A percentile compares a stretch with the other conserved stretches of the same genome.
These are phyloP conservation scores for Strix aluco DNA, from an alignment of 2,113 vertebrate species.

Conservation along the genomic window DNA sequence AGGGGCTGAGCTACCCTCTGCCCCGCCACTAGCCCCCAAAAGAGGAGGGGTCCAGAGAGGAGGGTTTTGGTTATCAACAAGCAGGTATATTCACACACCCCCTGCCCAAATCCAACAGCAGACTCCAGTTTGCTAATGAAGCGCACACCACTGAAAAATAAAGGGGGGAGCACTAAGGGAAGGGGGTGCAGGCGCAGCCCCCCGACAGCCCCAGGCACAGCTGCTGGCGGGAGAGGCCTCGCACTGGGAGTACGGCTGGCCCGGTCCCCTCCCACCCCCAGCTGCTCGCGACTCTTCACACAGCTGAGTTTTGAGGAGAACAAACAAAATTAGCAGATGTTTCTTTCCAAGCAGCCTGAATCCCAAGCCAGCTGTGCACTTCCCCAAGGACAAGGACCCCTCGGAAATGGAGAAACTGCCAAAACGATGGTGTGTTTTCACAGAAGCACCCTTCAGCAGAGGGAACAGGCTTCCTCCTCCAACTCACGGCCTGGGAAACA, in stretches of 20 bases:
- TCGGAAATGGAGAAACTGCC: background rate
- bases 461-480: background rate
- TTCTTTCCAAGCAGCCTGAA: background rate
- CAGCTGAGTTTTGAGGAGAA: background rate
- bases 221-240: background rate
- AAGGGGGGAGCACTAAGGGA: background rate
- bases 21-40: background rate
- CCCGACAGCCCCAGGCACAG: background rate
- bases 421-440: background rate
- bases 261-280: background rate
- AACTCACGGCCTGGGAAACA: background rate
- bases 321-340: background rate
- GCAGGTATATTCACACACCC: accelerated
- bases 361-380: constrained; percentile 11
- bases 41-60: background rate
- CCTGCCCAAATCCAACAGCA: background rate
- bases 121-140: accelerated
- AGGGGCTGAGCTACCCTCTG: background rate
- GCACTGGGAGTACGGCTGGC: background rate
- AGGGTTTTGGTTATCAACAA: background rate
- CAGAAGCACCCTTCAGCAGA: constrained; percentile 17
- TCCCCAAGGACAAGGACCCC: constrained; percentile 47
- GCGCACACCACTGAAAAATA: accelerated
- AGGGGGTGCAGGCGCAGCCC: background rate
- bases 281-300: background rate